phyloP scores from a whole-genome alignment of 2,888 invertebrate genomes.

The Himalopsyche tibetana region DNA sequence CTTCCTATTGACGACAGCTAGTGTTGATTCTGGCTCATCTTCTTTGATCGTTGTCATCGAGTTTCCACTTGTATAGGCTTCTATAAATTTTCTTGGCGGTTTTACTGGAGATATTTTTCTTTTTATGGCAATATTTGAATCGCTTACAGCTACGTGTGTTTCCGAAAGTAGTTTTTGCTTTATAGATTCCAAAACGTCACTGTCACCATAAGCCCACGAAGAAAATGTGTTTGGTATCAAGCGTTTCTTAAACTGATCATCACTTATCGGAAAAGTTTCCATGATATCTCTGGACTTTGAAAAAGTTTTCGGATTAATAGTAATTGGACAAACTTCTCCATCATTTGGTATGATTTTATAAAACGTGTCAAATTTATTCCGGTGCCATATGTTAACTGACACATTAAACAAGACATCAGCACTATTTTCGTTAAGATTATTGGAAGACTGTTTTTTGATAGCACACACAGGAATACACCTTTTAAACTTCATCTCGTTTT shows the following conservation, averaged over 20 bases:
- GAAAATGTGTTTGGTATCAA: not conserved
- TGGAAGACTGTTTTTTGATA: not conserved
- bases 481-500: not conserved
- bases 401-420: not conserved
- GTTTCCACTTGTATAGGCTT: not conserved
- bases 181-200: not conserved
- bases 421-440: not conserved
- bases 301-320: not conserved
- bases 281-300: not conserved
- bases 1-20: not conserved
- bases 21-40: not conserved
- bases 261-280: not conserved
- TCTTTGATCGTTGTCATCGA: not conserved
- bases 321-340: not conserved
- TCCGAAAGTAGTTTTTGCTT: not conserved
- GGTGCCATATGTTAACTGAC: not conserved
- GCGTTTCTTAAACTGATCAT: not conserved
- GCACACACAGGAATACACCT: not conserved
- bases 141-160: not conserved
- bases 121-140: not conserved
- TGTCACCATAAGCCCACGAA: not conserved
- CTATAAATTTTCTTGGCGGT: not conserved
- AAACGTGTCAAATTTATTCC: not conserved
- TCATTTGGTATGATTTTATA: not conserved
- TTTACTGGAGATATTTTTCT: not conserved